Evolutionary conservation across 2,113 vertebrate genomes (phyloP), one percentile per base, ranked within the genome.

Genomic region (Nothocercus nigrocapillus): DNA sequence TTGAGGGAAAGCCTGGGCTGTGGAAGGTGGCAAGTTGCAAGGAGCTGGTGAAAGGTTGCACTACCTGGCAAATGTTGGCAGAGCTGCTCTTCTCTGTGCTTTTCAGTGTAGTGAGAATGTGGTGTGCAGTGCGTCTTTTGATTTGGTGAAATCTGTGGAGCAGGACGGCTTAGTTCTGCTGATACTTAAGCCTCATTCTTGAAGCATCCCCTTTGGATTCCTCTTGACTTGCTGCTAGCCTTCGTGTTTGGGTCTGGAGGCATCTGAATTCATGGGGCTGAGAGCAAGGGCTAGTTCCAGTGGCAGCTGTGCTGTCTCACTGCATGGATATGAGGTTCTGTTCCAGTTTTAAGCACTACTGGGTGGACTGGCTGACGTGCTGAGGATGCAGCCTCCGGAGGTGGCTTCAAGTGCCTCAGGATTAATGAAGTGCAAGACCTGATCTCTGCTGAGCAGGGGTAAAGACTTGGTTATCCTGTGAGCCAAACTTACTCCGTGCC

Each of bases 1-100:
- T 38, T 7, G 15, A 7, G 49, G 14, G 61, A 68, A 11, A 45
- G 34, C 61, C 45, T 53, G 49, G 70, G 0, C 73, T 38, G 19
- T 49, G 44, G 54, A 56, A 51, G 47, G 56, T 19, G 18, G 24
- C 14, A 63, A 47, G 2, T 6, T 8, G 54, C 83, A n/a, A 36
- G 61, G 89, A 66, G 82, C 89, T 95, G 93, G 82, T 92, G 95
- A 87, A 44, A 93, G 95, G 80, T 72, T 3, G 5, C 32, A 64
- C 80, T 53, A 19, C 72, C 88, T 53, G 76, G 42, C 58, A 32
- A 0, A 1, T 51, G 61, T 54, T 88, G 78, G 45, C 78, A 64
- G 82, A 83, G 83, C 10, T 53, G 49, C 70, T 73, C 74, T 47
- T 42, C 45, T 73, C 61, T 59, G 76, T 83, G 86, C 40, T 75